phyloP scores from a whole-genome alignment of 2,113 vertebrate genomes.

The Ptilorrhoa leucosticta region DNA sequence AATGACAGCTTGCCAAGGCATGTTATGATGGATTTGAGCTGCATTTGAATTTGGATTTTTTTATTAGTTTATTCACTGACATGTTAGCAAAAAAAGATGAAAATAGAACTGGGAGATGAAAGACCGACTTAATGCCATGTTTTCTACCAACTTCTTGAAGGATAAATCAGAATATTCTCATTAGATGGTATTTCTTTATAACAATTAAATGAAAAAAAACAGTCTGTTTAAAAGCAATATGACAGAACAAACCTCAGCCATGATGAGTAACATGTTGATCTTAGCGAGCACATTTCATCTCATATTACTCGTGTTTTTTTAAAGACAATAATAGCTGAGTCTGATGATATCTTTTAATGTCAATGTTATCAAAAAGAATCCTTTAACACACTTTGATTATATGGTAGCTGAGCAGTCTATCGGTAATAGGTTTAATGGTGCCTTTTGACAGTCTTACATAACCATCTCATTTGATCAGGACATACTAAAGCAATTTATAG shows the following conservation, averaged over 20 bases:
- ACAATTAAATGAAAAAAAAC: constrained; percentile 29
- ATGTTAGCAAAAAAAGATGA: background rate
- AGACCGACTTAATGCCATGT: background rate
- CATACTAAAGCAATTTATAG: constrained; percentile 23
- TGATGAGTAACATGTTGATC: background rate
- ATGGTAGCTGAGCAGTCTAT: constrained; percentile 6
- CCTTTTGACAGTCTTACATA: constrained; percentile 30
- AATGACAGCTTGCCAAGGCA: background rate
- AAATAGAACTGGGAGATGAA: background rate
- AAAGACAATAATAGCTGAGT: background rate
- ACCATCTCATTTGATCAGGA: constrained; percentile 29
- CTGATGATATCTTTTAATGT: constrained; percentile 17
- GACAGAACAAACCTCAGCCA: background rate
- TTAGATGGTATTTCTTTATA: background rate
- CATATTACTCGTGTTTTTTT: background rate
- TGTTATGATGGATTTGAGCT: background rate
- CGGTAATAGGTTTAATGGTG: background rate
- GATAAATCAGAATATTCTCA: constrained; percentile 5
- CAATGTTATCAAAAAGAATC: constrained; percentile 6
- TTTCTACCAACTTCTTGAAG: background rate
- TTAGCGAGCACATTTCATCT: background rate
- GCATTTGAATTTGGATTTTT: background rate
- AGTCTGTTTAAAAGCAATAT: background rate
- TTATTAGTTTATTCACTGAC: background rate
- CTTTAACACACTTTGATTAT: constrained; percentile 41